These are phyloP conservation scores for Eumaeus atala DNA, from an alignment of 1,140 invertebrate species.

Conservation along the genomic window DNA sequence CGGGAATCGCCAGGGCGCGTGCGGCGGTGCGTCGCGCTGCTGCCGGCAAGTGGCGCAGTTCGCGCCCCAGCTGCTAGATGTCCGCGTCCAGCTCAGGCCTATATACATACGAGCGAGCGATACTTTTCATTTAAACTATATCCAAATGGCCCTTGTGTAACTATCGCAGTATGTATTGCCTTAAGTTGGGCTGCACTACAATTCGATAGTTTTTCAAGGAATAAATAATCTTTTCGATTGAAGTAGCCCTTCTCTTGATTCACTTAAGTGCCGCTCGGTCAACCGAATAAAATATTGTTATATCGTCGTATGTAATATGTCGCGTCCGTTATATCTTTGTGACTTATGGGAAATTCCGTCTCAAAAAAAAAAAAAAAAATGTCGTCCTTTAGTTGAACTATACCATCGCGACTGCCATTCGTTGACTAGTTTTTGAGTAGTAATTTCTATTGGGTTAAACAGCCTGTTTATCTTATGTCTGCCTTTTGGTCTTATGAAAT, in stretches of 20 bases:
- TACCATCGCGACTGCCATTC: too few species aligned
- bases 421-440: too few species aligned
- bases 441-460: too few species aligned
- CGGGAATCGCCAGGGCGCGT: conserved; percentile 35
- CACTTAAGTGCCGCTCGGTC: conserved; percentile 17
- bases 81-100: conserved; percentile 62
- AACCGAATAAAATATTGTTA: conserved; percentile 28
- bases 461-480: too few species aligned
- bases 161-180: conserved; percentile 15
- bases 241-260: conserved; percentile 27
- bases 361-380: too few species aligned
- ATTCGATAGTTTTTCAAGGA: conserved; percentile 18
- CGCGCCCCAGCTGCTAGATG: conserved; percentile 39
- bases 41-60: conserved; percentile 31
- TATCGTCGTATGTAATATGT: conserved; percentile 25
- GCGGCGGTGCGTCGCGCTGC: conserved; percentile 29
- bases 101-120: conserved; percentile 41
- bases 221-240: conserved; percentile 19
- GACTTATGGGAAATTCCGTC: conserved; percentile 16
- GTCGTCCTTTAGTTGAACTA: too few species aligned
- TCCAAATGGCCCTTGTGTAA: conserved; percentile 63
- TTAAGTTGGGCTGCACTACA: too few species aligned
- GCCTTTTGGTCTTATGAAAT: too few species aligned
- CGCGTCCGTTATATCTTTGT: conserved; percentile 22
- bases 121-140: conserved; percentile 37